Evolutionary conservation across 2,113 vertebrate species (phyloP).

Genomic region (Emydocephalus ijimae): DNA sequence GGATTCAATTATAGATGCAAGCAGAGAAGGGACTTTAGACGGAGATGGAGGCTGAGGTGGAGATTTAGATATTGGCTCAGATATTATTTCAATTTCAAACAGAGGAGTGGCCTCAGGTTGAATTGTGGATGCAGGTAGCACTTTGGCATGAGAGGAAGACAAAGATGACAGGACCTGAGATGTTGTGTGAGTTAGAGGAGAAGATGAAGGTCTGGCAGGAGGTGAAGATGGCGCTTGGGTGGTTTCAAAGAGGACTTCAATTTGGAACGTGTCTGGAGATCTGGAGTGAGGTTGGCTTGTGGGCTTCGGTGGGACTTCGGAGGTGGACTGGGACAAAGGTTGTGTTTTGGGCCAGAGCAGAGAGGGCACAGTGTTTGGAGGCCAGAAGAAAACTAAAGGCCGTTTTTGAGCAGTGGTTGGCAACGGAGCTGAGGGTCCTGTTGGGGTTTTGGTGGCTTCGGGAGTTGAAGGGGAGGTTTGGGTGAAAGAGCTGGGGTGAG

Average conservation of each 20-base stretch:
- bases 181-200: fast-evolving
- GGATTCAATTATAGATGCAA: neutral
- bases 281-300: fast-evolving
- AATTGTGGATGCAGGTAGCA: neutral
- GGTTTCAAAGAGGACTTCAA: too few relatives aligned
- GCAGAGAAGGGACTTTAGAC: neutral
- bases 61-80: fast-evolving
- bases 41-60: neutral
- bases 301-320: neutral
- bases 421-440: too few relatives aligned
- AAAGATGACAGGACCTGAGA: neutral
- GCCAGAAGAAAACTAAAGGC: too few relatives aligned
- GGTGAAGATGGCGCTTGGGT: too few relatives aligned
- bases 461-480: neutral
- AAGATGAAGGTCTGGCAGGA: fast-evolving
- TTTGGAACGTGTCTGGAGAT: fast-evolving
- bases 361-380: neutral
- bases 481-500: neutral
- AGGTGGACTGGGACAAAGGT: neutral
- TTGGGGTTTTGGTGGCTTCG: neutral
- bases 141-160: neutral
- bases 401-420: neutral
- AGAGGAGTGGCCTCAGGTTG: neutral
- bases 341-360: neutral
- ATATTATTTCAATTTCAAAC: fast-evolving